These are phyloP conservation scores for Hormaphis cornu DNA, from an alignment of 1,140 invertebrate species.

Conservation along the genomic window DNA sequence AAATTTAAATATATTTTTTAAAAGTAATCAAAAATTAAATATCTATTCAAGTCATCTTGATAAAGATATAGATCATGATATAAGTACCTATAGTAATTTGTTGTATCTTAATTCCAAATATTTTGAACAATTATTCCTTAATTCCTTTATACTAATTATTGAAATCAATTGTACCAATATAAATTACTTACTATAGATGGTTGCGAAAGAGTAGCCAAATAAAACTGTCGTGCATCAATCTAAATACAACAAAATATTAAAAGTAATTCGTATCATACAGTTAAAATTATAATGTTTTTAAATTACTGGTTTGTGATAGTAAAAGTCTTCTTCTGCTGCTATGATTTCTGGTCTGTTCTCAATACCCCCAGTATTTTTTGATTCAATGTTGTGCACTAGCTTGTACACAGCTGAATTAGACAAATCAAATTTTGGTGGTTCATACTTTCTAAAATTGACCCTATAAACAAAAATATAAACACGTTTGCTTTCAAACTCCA, in stretches of 20 bases:
- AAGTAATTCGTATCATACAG: not conserved
- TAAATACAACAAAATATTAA: not conserved
- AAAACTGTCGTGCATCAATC: slow-evolving; percentile 20
- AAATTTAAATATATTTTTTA: too few species aligned
- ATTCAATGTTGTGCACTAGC: slow-evolving; percentile 38
- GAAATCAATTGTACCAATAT: not conserved
- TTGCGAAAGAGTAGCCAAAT: slow-evolving; percentile 25
- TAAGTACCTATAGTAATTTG: too few species aligned
- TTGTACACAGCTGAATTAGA: slow-evolving; percentile 38
- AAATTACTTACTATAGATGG: slow-evolving; percentile 7
- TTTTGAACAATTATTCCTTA: too few species aligned
- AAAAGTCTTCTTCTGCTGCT: slow-evolving; percentile 33
- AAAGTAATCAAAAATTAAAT: too few species aligned
- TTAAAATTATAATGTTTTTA: not conserved
- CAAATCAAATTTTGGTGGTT: slow-evolving; percentile 39
- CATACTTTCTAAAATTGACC: slow-evolving; percentile 40
- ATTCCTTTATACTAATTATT: too few species aligned
- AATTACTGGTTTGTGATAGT: slow-evolving; percentile 37
- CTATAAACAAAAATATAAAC: slow-evolving; percentile 28
- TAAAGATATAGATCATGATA: too few species aligned
- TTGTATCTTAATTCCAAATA: too few species aligned
- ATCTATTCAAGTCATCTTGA: too few species aligned
- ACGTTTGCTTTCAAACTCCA: not conserved
- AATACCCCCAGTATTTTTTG: slow-evolving; percentile 29
- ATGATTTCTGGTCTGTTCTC: slow-evolving; percentile 34